Evolutionary conservation across 2,113 vertebrate species (phyloP), one percentile per base, ranked within the genome.

Genomic region (Strix uralensis): DNA sequence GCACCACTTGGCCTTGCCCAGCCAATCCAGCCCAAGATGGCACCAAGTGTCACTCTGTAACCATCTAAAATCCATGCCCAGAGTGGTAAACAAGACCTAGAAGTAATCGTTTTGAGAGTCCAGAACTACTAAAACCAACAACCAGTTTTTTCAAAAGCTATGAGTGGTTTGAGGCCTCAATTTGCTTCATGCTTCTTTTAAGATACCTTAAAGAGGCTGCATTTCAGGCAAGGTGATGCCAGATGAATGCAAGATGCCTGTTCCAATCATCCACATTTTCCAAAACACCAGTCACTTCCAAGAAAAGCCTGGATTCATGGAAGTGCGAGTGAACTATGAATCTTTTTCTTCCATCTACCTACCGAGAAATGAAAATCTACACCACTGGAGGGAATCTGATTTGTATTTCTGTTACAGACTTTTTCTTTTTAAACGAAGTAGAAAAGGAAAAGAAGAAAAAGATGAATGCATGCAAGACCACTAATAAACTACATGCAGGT

Each of bases 241-340:
- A 81, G 42, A 90, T 69, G 36, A 91, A 74, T 0, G 3, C 1
- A 5, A 72, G 44, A 85, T 21, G 32, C 63, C 55, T 86, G 51
- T 14, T 10, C 34, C 44, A 71, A 8, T 21, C 1, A 0, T 69
- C 82, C 29, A 16, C 5, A 15, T 92, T 83, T 85, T 91, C 36
- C 65, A 81, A 94, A 92, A 59, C 36, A 87, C 8, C 34, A 61
- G 30, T n/a, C 9, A 22, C 40, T 90, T 93, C 44, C 16, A 61
- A 91, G 92, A 96, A 96, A 46, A 57, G 69, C 46, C 69, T 87
- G 49, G n/a, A 65, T 71, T 82, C 74, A 80, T 12, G 65, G 21
- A 93, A 82, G 30, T 36, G 7, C 27, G 81, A 91, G 40, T 66
- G 30, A 82, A 80, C 49, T 80, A 72, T 49, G 10, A 65, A 72